These are phyloP conservation scores for Nephrotoma guestfalica DNA, from an alignment of 2,888 invertebrate genomes.

Conservation along the genomic window DNA sequence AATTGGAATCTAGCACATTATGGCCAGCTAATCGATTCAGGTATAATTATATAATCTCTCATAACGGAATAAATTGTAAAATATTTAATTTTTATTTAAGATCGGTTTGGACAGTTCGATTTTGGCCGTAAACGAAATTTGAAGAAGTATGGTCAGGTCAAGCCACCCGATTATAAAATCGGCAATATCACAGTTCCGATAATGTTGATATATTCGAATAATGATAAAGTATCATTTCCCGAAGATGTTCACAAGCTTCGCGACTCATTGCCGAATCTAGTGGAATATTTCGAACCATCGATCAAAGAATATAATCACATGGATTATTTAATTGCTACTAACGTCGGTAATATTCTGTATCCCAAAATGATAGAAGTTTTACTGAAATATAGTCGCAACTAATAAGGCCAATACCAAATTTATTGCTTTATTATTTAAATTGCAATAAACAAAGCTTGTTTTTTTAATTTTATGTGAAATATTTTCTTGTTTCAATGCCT, in stretches of 20 bases:
- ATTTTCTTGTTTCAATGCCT: too few species aligned
- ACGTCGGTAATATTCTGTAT: too few species aligned
- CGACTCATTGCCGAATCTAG: slow-evolving; percentile 7
- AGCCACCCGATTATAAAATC: slow-evolving; percentile 40
- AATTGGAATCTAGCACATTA: slow-evolving; percentile 49
- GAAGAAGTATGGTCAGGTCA: slow-evolving; percentile 31
- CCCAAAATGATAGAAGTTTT: too few species aligned
- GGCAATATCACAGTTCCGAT: slow-evolving; percentile 38
- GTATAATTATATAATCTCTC: neutral
- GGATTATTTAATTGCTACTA: slow-evolving; percentile 41
- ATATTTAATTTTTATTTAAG: slow-evolving; percentile 15
- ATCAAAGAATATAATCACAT: slow-evolving; percentile 38
- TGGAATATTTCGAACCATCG: slow-evolving; percentile 29
- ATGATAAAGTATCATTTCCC: slow-evolving; percentile 41
- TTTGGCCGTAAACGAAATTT: slow-evolving; percentile 34
- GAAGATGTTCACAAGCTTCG: slow-evolving; percentile 29
- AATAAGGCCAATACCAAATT: too few species aligned
- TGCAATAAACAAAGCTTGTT: too few species aligned
- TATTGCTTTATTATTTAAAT: too few species aligned
- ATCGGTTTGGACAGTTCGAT: slow-evolving; percentile 36
- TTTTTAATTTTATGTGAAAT: too few species aligned
- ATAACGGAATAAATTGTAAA: too few species aligned
- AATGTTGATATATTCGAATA: slow-evolving; percentile 41
- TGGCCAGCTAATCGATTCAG: slow-evolving; percentile 30
- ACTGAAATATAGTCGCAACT: too few species aligned